A percentile compares a stretch with the other conserved stretches of the same genome.
Evolutionary conservation across 2,888 invertebrate species (phyloP).

Genomic region (Autographa pulchrina): DNA sequence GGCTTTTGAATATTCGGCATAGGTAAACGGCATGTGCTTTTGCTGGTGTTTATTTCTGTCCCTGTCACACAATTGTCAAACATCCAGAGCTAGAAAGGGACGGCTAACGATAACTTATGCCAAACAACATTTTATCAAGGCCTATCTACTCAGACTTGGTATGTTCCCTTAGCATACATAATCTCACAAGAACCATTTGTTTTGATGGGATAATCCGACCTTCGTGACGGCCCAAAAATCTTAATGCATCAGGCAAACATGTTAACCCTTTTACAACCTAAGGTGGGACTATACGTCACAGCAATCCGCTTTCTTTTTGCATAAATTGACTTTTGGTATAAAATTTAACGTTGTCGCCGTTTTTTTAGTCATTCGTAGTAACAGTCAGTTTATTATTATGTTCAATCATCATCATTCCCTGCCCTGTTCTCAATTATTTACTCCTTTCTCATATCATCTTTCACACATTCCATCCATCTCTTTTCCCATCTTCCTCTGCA

Average conservation of each 20-base stretch:
- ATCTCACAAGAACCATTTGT: conserved; percentile 28
- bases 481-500: no score
- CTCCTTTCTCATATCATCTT: no score
- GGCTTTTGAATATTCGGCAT: no score
- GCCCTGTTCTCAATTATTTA: no score
- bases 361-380: no score
- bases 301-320: not conserved
- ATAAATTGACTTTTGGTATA: conserved; percentile 3
- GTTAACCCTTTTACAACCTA: conserved; percentile 29
- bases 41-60: not conserved
- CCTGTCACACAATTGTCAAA: not conserved
- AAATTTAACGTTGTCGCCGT: no score
- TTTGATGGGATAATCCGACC: conserved; percentile 39
- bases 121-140: conserved; percentile 13
- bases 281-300: not conserved
- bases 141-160: not conserved
- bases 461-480: no score
- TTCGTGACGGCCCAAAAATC: conserved; percentile 19
- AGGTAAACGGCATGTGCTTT: no score
- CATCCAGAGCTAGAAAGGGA: not conserved
- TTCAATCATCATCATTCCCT: no score
- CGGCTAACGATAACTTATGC: not conserved
- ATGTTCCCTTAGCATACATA: conserved; percentile 38
- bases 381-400: no score
- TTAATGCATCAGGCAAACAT: conserved; percentile 20